Percentiles rank a stretch among this genome's conserved stretches.
phyloP scores from a whole-genome alignment of 2,797 vertebrate species.

The Rhinichthys osculus region DNA sequence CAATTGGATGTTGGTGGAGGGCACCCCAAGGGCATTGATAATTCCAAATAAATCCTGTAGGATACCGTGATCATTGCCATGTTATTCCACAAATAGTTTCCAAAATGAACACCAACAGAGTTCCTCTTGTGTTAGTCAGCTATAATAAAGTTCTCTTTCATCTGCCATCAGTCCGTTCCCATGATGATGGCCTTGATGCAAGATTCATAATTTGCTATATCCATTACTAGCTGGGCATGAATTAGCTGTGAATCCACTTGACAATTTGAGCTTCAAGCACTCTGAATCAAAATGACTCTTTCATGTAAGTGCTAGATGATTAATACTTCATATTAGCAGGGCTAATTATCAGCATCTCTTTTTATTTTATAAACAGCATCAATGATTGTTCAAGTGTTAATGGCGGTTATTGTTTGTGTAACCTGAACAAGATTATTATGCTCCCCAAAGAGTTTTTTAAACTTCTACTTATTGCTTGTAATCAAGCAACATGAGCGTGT shows the following conservation, averaged over 20 bases:
- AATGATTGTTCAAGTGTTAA: background rate
- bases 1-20: background rate
- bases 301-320: slow-evolving; percentile 10
- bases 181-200: slow-evolving; percentile 10
- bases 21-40: background rate
- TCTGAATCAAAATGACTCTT: slow-evolving; percentile 15
- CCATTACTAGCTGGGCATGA: slow-evolving; percentile 13
- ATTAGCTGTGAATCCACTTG: slow-evolving; percentile 11
- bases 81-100: background rate
- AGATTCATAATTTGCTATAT: slow-evolving; percentile 32
- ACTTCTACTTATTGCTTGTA: background rate
- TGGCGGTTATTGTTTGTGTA: background rate
- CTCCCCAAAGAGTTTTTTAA: background rate
- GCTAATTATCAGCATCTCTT: slow-evolving; percentile 9
- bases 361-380: slow-evolving; percentile 15
- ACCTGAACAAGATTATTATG: slow-evolving; percentile 1
- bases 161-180: background rate
- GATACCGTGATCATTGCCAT: background rate
- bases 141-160: slow-evolving; percentile 34
- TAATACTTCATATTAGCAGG: background rate
- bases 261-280: background rate
- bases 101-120: background rate
- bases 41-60: slow-evolving; percentile 19
- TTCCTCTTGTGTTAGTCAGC: background rate
- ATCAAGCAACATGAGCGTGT: slow-evolving; percentile 6